phyloP scores from a whole-genome alignment of 2,113 vertebrate genomes.

The Callionymus lyra region DNA sequence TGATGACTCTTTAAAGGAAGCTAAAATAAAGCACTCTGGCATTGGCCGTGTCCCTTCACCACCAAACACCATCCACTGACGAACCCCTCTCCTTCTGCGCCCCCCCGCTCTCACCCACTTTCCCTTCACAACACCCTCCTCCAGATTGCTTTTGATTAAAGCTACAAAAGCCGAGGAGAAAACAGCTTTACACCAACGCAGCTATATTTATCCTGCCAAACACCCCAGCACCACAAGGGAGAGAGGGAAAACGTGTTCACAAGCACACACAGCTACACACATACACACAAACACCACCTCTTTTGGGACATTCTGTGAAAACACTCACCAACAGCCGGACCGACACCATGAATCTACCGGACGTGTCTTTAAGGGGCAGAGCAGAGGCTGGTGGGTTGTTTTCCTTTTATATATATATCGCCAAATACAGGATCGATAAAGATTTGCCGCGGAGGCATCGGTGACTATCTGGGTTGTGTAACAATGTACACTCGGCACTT shows the following conservation, averaged over 20 bases:
- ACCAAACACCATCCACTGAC: conserved; percentile 2
- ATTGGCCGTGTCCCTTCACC: conserved; percentile 20
- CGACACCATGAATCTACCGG: too few relatives aligned
- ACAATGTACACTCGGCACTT: too few relatives aligned
- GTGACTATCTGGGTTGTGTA: too few relatives aligned
- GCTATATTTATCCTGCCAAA: conserved; percentile 72
- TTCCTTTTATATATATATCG: too few relatives aligned
- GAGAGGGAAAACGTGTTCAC: conserved; percentile 28
- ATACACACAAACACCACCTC: conserved; percentile 25
- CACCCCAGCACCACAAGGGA: conserved; percentile 58
- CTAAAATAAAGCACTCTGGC: conserved; percentile 64
- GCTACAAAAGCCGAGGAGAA: conserved; percentile 62
- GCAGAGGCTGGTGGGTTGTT: too few relatives aligned
- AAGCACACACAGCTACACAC: conserved; percentile 16
- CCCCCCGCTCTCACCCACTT: conserved; percentile 7
- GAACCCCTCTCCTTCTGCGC: not conserved
- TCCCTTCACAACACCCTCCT: conserved; percentile 52
- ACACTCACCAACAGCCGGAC: conserved; percentile 33
- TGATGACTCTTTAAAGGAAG: conserved; percentile 57
- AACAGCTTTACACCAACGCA: conserved; percentile 60
- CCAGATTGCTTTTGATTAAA: conserved; percentile 75
- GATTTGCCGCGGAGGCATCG: too few relatives aligned
- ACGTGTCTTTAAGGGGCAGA: too few relatives aligned
- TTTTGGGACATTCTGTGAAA: conserved; percentile 41
- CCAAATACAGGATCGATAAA: too few relatives aligned